phyloP scores from a whole-genome alignment of 2,888 invertebrate species.

The Ligdia adustata region DNA sequence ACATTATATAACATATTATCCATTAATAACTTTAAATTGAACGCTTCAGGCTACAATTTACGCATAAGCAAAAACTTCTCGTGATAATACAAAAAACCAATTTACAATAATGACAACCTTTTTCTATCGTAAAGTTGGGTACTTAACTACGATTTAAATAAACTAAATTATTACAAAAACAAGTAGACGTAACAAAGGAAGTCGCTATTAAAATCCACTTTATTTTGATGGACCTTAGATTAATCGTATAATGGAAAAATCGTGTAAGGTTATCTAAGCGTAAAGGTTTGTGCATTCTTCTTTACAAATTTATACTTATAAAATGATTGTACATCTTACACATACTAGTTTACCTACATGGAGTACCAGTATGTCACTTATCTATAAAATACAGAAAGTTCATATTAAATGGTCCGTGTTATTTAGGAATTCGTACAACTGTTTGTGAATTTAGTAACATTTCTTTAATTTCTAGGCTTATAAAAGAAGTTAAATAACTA shows the following conservation, averaged over 20 bases:
- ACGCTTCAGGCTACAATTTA: constrained; percentile 26
- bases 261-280: constrained; percentile 37
- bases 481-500: too few species aligned
- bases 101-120: constrained; percentile 39
- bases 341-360: too few species aligned
- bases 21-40: constrained; percentile 22
- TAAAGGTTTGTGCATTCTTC: too few species aligned
- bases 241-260: constrained; percentile 48
- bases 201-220: constrained; percentile 66
- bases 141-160: constrained; percentile 46
- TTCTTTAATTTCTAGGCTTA: too few species aligned
- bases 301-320: too few species aligned
- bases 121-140: constrained; percentile 40
- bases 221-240: constrained; percentile 37
- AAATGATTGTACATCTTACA: too few species aligned
- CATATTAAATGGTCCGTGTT: too few species aligned
- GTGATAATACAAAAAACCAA: constrained; percentile 29
- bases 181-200: constrained; percentile 51
- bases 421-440: too few species aligned
- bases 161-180: constrained; percentile 47
- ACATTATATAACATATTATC: constrained; percentile 9
- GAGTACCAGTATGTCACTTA: too few species aligned
- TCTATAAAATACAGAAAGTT: too few species aligned
- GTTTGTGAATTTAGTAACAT: too few species aligned
- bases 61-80: constrained; percentile 23